Base-by-base conservation (phyloP, 2,888 invertebrate species). In the Platycheirus rosarum region DNA sequence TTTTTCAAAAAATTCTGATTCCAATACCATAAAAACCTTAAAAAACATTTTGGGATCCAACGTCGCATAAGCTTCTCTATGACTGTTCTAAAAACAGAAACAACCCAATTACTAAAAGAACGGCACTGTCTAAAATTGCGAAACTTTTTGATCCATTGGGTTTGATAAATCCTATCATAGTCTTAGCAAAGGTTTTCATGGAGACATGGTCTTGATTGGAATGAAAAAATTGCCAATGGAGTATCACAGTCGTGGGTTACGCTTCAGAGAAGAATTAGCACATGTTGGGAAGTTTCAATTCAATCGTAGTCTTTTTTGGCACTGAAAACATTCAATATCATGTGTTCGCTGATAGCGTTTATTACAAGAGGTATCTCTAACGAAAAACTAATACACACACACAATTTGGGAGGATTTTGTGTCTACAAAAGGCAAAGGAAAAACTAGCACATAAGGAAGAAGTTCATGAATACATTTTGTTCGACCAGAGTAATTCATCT, bases 251-350 rank as follows among this genome's bases (percentile, higher is more conserved):
- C n/a, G 53, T 37, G 35, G 53, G 53, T 11, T 32, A 6, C 51
- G 53, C 37, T 55, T 55, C n/a, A 16, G 53, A 13, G 37, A 55
- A 55, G 55, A 55, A 20, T 13, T 55, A 13, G 20, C 5, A 6
- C 37, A 55, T 37, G 13, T 55, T 13, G 20, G 55, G n/a, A n/a
- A n/a, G n/a, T n/a, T n/a, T 11, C 20, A 18, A 20, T 55, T 55
- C 4, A 37, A 55, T 0, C 9, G 53, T 2, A 16, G 35, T 9
- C 2, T 55, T 37, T 7, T 37, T n/a, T 20, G 20, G 55, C 11
- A 55, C 7, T 7, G 2, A 37, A 20, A 55, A 55, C n/a, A 20
- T 20, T n/a, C 20, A 37, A 37, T 37, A 37, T 3, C 53, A 55
- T 23, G 37, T 20, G 4, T 55, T 55, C 16, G 2, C 53, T 35